phyloP scores from a whole-genome alignment of 2,113 vertebrate genomes.

The Phainopepla nitens region DNA sequence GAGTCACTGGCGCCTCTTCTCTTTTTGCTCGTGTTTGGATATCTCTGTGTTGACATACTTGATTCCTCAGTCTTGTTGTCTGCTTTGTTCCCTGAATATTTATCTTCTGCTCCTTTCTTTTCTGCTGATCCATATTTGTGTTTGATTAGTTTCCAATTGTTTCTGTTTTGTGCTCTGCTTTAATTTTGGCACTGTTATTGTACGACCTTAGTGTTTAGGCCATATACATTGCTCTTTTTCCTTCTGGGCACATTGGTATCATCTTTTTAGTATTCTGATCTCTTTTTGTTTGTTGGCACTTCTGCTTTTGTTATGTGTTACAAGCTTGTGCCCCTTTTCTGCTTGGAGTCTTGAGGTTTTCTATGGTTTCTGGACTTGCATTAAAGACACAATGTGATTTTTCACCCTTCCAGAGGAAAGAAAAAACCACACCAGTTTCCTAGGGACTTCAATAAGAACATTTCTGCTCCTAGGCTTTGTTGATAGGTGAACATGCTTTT shows the following conservation, averaged over 20 bases:
- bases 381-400: not conserved
- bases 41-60: not conserved
- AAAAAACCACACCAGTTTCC: not conserved
- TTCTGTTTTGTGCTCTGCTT: not conserved
- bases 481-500: not conserved
- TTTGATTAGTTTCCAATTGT: not conserved
- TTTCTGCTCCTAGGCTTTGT: not conserved
- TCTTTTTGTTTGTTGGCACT: not conserved
- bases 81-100: not conserved
- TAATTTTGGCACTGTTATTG: not conserved
- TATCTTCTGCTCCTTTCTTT: not conserved
- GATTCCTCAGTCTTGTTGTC: not conserved
- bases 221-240: not conserved
- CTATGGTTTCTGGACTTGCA: not conserved
- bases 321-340: not conserved
- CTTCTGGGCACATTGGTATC: not conserved
- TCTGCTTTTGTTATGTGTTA: not conserved
- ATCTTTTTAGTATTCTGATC: not conserved
- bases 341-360: not conserved
- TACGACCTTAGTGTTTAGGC: not conserved
- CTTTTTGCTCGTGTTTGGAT: rapidly evolving
- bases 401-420: not conserved
- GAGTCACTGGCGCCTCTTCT: too few species aligned
- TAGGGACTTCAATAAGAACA: not conserved
- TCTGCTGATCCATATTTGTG: not conserved